Evolutionary conservation across 2,888 invertebrate species (phyloP).

Genomic region (Dasysyrphus albostriatus): DNA sequence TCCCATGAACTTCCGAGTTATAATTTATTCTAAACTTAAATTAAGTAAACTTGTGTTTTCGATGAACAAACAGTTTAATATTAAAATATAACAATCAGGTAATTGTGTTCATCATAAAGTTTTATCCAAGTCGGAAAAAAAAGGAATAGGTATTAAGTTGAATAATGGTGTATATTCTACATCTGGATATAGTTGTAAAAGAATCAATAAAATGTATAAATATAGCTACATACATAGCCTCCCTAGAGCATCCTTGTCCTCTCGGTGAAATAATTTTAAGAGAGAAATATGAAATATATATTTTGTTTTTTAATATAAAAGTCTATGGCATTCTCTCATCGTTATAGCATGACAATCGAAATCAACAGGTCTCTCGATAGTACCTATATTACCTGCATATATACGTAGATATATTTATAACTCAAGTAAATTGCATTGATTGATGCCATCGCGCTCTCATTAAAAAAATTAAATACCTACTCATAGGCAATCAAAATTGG

Average conservation of each 20-base stretch:
- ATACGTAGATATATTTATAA: too few relatives aligned
- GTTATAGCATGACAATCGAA: too few relatives aligned
- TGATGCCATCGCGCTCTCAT: too few relatives aligned
- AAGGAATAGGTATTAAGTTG: not conserved
- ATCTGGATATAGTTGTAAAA: not conserved
- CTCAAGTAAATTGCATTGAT: too few relatives aligned
- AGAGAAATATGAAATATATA: not conserved
- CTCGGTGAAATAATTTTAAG: not conserved
- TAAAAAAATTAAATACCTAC: too few relatives aligned
- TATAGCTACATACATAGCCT: not conserved
- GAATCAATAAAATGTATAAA: not conserved
- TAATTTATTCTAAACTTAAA: not conserved
- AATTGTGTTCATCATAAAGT: not conserved
- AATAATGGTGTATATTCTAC: not conserved
- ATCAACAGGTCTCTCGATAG: too few relatives aligned
- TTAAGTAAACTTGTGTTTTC: not conserved
- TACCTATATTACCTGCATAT: too few relatives aligned
- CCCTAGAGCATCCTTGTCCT: not conserved
- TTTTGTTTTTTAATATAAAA: too few relatives aligned
- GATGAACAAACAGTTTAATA: not conserved
- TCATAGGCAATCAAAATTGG: too few relatives aligned
- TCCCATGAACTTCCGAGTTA: constrained; percentile 5
- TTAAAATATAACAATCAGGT: not conserved
- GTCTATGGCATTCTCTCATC: too few relatives aligned
- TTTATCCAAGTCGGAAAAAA: not conserved